Evolutionary conservation across 2,113 vertebrate species (phyloP), one percentile per base, ranked within the genome.

Genomic region (Neolamprologus longior): DNA sequence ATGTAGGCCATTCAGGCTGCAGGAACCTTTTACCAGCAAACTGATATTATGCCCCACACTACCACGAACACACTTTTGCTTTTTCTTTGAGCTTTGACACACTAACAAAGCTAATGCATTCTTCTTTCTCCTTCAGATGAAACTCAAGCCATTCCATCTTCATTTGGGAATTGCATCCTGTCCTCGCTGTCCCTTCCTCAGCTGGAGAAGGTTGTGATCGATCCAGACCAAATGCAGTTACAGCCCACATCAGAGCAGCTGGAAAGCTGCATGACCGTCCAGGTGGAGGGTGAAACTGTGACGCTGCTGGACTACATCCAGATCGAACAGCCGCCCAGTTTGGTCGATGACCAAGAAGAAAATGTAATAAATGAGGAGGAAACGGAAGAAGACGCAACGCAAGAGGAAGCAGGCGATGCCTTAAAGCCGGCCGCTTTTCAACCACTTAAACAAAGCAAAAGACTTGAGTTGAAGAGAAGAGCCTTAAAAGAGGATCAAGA

Each of bases 101-200:
- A n/a, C 6, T 50, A 42, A 11, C 24, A 7, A 55, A 54, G 5
- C 26, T 15, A 54, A 45, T 31, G 21, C 2, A 28, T 47, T 54
- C 14, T 31, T 45, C 3, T 42, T 90, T 91, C 40, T 66, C 28
- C 31, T 28, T 4, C 91, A 95, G 95, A 96, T 84, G 94, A 96
- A 37, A 61, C 88, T 55, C 95, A 93, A 26, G 83, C 68, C 84
- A 86, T 95, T 45, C 93, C 94, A 2, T 91, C 94, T 2, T 95
- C 95, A 35, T 93, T 95, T n/a, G 96, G 95, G 26, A 95, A 96
- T 40, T 95, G 94, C 93, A 96, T 96, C 90, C 92, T 96, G 2
- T 96, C 96, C 2, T 95, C 96, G 1, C 80, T 96, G 78, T 95
- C 95, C 9, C 94, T 95, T 31, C 95, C 94, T 42, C 94, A 95